Evolutionary conservation across 2,113 vertebrate species (phyloP), one percentile per base, ranked within the genome.

Genomic region (Poeciliopsis turrubarensis): DNA sequence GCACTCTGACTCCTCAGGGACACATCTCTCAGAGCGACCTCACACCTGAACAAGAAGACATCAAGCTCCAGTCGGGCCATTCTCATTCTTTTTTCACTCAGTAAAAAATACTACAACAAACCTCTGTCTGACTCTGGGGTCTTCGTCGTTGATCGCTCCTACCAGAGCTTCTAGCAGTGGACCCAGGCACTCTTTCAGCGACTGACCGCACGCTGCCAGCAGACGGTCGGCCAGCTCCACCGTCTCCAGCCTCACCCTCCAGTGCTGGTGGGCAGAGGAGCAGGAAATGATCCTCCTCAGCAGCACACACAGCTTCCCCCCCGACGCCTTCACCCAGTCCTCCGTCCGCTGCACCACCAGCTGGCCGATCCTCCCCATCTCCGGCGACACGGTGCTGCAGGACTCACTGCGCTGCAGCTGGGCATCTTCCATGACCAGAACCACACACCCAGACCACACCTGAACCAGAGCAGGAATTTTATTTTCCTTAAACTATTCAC

Each of bases 241-340:
- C 78, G 97, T 82, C 75, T 95, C 95, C 60, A 96, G 85, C 29
- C 97, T 93, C 25, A 97, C 96, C 74, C 93, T 97, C 97, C 98
- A 99, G 89, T 99, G 97, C 0, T 94, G 95, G 77, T 99, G 96
- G n/a, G 92, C 89, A 0, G 94, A 95, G 17, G 93, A 93, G 60
- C 90, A 95, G 2, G 95, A 96, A 31, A 94, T 93, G 3, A 98
- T 92, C 83, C 95, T 98, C 61, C 86, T 92, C 72, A 99, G 86
- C 5, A 97, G 94, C 37, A 95, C 5, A 1, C 76, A 85, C 44
- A 99, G 92, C 34, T 95, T 97, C 51, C 84, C 84, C 0, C 93
- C 92, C 0, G 97, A 97, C 44, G 78, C 91, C 89, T 95, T 95
- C 15, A 92, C 90, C 98, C 98, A 99, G 1, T 94, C 91, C 0